These are phyloP conservation scores for Danio aesculapii DNA, from an alignment of 2,797 vertebrate species.

Conservation along the genomic window DNA sequence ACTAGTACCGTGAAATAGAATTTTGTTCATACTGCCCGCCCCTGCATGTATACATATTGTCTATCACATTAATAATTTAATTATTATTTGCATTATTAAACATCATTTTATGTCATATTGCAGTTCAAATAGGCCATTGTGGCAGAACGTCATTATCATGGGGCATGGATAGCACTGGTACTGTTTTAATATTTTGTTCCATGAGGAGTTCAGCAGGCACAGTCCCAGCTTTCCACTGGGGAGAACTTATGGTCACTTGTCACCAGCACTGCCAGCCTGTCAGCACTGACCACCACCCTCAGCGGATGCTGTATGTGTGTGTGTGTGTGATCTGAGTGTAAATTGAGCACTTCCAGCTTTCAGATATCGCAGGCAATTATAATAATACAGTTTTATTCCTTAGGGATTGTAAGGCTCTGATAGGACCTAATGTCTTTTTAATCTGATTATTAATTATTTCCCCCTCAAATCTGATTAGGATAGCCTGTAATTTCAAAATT, in stretches of 20 bases:
- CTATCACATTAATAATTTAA: not conserved
- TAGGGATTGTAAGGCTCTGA: not conserved
- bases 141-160: not conserved
- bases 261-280: conserved; percentile 30
- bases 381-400: not conserved
- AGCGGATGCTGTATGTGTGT: conserved; percentile 16
- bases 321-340: conserved; percentile 24
- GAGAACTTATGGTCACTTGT: conserved; percentile 40
- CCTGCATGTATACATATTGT: not conserved
- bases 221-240: conserved; percentile 43
- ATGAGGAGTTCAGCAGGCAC: conserved; percentile 29
- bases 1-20: too few species aligned
- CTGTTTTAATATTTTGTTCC: conserved; percentile 32
- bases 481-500: not conserved
- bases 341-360: not conserved
- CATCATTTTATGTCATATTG: not conserved
- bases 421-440: not conserved
- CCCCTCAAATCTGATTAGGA: not conserved
- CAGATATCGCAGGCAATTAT: not conserved
- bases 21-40: too few species aligned
- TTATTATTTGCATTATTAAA: conserved; percentile 6
- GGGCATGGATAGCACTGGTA: not conserved
- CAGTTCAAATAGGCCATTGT: not conserved
- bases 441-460: not conserved
- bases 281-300: conserved; percentile 25